Base-by-base conservation (phyloP, 2,113 vertebrate genomes). In the Gorsachius goisagi region DNA sequence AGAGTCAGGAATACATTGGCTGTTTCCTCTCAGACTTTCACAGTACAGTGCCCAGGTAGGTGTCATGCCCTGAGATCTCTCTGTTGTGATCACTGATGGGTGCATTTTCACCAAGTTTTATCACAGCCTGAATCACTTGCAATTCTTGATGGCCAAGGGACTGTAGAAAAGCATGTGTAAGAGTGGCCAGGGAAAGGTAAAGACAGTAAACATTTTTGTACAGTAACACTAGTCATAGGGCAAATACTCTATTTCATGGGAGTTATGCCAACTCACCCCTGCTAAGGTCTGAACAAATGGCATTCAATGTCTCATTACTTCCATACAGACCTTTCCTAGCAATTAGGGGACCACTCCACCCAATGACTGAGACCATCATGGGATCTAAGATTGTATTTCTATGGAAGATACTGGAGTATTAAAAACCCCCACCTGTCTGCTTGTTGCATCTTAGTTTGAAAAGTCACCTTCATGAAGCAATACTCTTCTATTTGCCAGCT, bases 11-110 rank as follows among this genome's bases (percentile, higher is more conserved):
- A 19, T 78, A 37, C 71, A 41, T 45, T n/a, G 35, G 8, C 37
- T 71, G 20, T 41, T 68, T 68, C 35, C 24, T 78, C 63, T 58
- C 27, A 85, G 73, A 21, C 14, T 32, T 44, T 33, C 22, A 33
- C 1, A 2, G 27, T 20, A 9, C 1, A 0, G 30, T 35, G 23
- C 22, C 63, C 55, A 20, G 15, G 26, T 32, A 21, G 39, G n/a
- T 50, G 19, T 69, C n/a, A 7, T 17, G 12, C 28, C 47, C 68
- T 20, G 39, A 63, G 16, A 63, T 27, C 27, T 88, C 53, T 35
- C 50, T 85, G 44, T 59, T 17, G 1, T 24, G n/a, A 35, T 71
- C 85, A 66, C 37, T 52, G 26, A 47, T 20, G 24, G 37, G 9
- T 67, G 53, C 44, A 11, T 64, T 84, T 75, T 63, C 75, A 64